Evolutionary conservation across 92 coral and sea anemone genomes (phyloP), one percentile per base, ranked within the genome.

Genomic region (Siderastrea radians): DNA sequence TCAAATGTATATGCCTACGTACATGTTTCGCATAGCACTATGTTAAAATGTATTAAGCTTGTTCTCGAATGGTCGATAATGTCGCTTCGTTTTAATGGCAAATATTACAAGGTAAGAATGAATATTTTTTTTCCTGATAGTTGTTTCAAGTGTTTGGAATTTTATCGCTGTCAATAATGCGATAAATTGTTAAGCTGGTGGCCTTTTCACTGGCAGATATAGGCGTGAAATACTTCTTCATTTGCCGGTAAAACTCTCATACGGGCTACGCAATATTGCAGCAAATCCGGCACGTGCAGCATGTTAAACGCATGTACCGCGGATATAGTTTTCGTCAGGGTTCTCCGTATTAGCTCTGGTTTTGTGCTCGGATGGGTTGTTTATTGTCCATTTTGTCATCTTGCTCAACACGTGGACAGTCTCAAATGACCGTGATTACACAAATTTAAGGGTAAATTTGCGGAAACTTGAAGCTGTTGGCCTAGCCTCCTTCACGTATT

Each of bases 21-120:
- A 82, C 19, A 74, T 73, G 76, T 74, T 72, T 73, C 63, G 58
- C 81, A 73, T 84, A 84, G 62, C 87, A 19, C 44, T 73, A 13
- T 62, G 58, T 63, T 17, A 65, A 61, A 73, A 84, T 60, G 51
- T 49, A 49, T 14, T 47, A 47, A 47, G 17, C 26, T 19, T 69
- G 57, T 46, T 52, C 45, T 59, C 38, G 54, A 60, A 44, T 45
- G 53, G 15, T 51, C 45, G 65, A 84, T 38, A 64, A 84, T 84
- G 87, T 62, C 50, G 62, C 62, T 13, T 7, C 87, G 52, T 5
- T 43, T n/a, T 15, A 46, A 57, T 49, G 12, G 81, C 79, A 61
- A 62, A 8, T 49, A 84, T 49, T 61, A 1, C 17, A 49, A 73
- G 70, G 87, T 84, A 84, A 75, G 87, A 19, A 50, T 6, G 59